Percentiles rank a stretch among this genome's conserved stretches.
Evolutionary conservation across 2,888 invertebrate genomes (phyloP).

Genomic region (Coelogynopora nodosa): DNA sequence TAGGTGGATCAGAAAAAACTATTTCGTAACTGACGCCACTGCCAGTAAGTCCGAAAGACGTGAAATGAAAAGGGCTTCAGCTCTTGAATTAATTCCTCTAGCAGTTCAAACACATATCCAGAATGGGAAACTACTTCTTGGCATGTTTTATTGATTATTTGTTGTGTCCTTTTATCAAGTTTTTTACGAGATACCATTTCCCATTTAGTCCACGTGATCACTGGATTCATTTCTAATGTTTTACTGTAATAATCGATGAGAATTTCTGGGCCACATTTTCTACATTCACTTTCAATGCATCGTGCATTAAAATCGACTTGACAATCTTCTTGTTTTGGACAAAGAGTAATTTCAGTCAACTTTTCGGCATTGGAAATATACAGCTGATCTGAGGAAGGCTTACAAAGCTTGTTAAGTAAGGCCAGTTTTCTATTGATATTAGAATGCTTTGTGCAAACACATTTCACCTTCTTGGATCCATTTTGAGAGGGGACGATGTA

Average conservation of each 20-base stretch:
- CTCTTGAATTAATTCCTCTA: not conserved
- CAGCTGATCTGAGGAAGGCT: not conserved
- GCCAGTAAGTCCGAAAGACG: not conserved
- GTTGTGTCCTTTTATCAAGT: not conserved
- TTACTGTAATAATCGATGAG: not conserved
- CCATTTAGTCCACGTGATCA: not conserved
- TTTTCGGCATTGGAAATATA: not conserved
- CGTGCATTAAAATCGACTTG: not conserved
- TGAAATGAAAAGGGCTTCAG: not conserved
- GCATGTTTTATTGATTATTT: not conserved
- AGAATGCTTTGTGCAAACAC: not conserved
- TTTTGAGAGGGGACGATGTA: not conserved
- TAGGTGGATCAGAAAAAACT: not conserved
- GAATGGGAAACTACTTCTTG: not conserved
- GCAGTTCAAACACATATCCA: not conserved
- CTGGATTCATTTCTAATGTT: not conserved
- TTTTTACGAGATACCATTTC: not conserved
- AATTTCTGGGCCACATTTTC: not conserved
- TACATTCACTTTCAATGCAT: not conserved
- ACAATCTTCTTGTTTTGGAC: not conserved
- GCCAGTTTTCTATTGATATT: not conserved
- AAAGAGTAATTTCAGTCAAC: not conserved
- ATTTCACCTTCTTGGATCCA: not conserved
- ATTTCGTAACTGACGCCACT: not conserved
- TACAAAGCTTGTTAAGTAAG: not conserved